Conservation (phyloP, 2,113 vertebrate species). For the Petrocephalus microphthalmus region DNA sequence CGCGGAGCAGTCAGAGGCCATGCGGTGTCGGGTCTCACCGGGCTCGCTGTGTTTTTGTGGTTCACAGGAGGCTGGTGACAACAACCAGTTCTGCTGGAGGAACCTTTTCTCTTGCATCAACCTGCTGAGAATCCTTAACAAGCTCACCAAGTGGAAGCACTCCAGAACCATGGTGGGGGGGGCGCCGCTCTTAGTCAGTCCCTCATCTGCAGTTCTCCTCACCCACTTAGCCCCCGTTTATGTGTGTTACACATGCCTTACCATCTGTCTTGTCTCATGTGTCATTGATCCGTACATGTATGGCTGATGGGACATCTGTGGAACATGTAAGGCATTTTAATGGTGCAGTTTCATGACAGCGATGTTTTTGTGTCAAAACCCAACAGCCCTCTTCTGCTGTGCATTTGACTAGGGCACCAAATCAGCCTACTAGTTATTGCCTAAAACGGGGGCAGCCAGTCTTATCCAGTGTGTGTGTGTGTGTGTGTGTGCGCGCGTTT, state of each 20-base stretch:
- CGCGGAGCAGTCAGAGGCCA: neutral
- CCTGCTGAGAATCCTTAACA: slow-evolving; percentile 92
- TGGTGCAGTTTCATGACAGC: neutral
- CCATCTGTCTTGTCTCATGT: neutral
- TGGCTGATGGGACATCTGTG: neutral
- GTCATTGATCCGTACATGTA: neutral
- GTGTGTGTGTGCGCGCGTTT: neutral
- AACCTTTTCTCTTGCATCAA: slow-evolving; percentile 98
- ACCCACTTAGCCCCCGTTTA: too few species aligned
- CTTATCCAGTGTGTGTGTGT: too few species aligned
- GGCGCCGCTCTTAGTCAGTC: neutral
- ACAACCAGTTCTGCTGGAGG: slow-evolving; percentile 97
- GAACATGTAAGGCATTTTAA: neutral
- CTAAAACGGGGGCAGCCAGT: neutral
- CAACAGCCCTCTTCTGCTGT: too few species aligned
- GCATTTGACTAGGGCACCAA: neutral
- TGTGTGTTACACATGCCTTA: neutral
- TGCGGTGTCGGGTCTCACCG: neutral
- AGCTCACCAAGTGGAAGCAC: slow-evolving; percentile 98
- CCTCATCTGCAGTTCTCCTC: neutral
- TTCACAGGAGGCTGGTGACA: slow-evolving; percentile 89
- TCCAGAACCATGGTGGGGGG: slow-evolving; percentile 90
- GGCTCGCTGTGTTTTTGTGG: slow-evolving; percentile 18
- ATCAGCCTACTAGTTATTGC: neutral
- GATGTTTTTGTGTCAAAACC: neutral